Base-by-base conservation (phyloP, 2,113 vertebrate species). In the Leiothrix lutea region DNA sequence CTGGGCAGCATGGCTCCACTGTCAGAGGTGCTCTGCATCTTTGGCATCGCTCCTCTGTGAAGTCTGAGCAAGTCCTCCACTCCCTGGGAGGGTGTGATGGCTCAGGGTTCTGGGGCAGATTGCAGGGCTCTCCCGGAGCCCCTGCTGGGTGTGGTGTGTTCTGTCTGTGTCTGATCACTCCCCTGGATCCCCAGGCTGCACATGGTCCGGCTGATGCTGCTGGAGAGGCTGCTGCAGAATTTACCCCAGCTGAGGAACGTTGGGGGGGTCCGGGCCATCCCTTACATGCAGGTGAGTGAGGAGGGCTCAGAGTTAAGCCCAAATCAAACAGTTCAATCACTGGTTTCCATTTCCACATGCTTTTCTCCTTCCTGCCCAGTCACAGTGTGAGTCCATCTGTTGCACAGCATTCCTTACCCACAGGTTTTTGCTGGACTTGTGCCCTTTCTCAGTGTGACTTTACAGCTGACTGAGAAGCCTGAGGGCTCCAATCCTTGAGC, bases 141-240 rank as follows among this genome's bases (percentile, higher is more conserved):
- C 31, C 54, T 62, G 45, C 22, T 26, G 79, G 31, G 2, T 60
- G 33, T 69, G 2, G 0, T 8, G 6, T 56, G 77, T n/a, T 31
- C 12, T 64, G 62, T 48, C 5, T 8, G 13, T 85, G 45, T 89
- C 53, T 96, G 12, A 58, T 61, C 5, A 8, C 5, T 91, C 89
- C 53, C 78, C 82, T 92, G 21, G 8, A 26, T 94, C 69, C 56
- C 40, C 92, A 99, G 99, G 97, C 97, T 99, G 79, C 99, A 99
- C 97, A 99, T 99, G 99, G 99, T 99, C 60, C 98, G 99, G 56
- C 98, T 99, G 56, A 99, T 99, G 99, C 97, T 99, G 35, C 96
- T 99, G 95, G 99, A 99, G 96, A 98, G 99, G 47, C 97, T 99
- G 50, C 98, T 99, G 80, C 99, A 99, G 91, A 99, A 99, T 33